Base-by-base conservation (phyloP, 92 coral and sea anemone genomes). In the Porites evermanni region DNA sequence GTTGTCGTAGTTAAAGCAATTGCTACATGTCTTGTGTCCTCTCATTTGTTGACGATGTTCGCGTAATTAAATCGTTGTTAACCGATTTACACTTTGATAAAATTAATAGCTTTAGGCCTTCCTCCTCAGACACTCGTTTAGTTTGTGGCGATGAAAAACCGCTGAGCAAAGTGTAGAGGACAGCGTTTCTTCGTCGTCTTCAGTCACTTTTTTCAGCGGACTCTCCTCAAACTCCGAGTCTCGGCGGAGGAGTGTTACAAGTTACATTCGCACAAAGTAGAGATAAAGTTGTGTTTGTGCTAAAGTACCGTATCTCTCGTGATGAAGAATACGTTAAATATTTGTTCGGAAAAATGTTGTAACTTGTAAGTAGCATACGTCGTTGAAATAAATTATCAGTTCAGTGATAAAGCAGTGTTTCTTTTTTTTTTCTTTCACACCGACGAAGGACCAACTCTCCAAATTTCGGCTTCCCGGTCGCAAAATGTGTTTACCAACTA, bases 381-480 rank as follows among this genome's bases (percentile, higher is more conserved):
- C 47, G 5, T 79, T 19, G 58, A 66, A 79, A 79, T 79, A 64
- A 79, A 78, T 64, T 12, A 60, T 17, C 47, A 11, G 13, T 16
- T 6, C 47, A 38, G 47, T 11, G 53, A 19, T 20, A 53, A 65
- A 54, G 59, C 53, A 47, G 61, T 56, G 61, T 12, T 16, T 56
- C 12, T 21, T 21, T 16, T 56, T 56, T 11, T 14, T 11, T 56
- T 17, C 8, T 14, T 56, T 56, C 13, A 11, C 13, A 2, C 13
- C 61, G 61, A 38, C 47, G 2, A 6, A n/a, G 32, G 70, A 66
- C 24, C 23, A 9, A 7, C 11, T n/a, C 26, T 66, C 10, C 11
- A 20, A 9, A 29, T 66, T 66, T 59, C 17, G 64, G 64, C 4
- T 59, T 59, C 2, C 47, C 47, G 47, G 6, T 38, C 4, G 47